A percentile compares a stretch with the other conserved stretches of the same genome.
Conservation (phyloP, 2,113 vertebrate genomes). For the Triplophysa rosa region DNA sequence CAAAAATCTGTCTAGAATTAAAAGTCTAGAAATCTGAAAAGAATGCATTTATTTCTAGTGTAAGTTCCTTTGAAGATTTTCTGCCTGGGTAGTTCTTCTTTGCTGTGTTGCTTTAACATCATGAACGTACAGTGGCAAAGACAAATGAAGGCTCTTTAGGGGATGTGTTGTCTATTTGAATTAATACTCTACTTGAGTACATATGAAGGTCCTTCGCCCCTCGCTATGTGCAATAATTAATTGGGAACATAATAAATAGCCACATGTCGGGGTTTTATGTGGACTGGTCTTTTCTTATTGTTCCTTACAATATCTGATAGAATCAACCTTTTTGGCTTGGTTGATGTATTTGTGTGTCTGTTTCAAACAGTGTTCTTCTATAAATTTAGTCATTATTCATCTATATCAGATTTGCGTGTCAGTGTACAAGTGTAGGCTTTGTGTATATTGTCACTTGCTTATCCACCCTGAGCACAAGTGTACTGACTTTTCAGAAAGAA, state of each 20-base stretch:
- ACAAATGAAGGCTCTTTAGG: constrained; percentile 22
- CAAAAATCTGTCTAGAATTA: too few species aligned
- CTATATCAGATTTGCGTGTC: constrained; percentile 10
- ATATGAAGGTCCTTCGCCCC: constrained; percentile 25
- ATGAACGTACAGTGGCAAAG: constrained; percentile 12
- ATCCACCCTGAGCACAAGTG: background rate
- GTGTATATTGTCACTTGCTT: background rate
- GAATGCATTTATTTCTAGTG: background rate
- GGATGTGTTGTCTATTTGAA: constrained; percentile 24
- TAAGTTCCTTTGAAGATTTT: background rate
- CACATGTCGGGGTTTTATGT: constrained; percentile 28
- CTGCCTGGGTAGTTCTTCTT: background rate
- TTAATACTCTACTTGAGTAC: constrained; percentile 29
- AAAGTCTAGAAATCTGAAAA: background rate
- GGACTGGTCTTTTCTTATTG: constrained; percentile 12
- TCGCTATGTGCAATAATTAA: constrained; percentile 29
- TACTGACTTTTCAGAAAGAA: too few species aligned
- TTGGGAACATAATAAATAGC: constrained; percentile 30
- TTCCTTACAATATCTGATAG: constrained; percentile 32
- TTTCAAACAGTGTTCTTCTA: background rate
- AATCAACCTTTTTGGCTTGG: background rate
- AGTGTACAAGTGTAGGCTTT: background rate
- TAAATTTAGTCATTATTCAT: constrained; percentile 2
- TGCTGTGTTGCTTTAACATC: constrained; percentile 15
- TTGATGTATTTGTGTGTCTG: background rate